Percentiles rank a stretch among this genome's conserved stretches.
phyloP scores from a whole-genome alignment of 2,888 invertebrate genomes.

The Apomyelois bistriatella region DNA sequence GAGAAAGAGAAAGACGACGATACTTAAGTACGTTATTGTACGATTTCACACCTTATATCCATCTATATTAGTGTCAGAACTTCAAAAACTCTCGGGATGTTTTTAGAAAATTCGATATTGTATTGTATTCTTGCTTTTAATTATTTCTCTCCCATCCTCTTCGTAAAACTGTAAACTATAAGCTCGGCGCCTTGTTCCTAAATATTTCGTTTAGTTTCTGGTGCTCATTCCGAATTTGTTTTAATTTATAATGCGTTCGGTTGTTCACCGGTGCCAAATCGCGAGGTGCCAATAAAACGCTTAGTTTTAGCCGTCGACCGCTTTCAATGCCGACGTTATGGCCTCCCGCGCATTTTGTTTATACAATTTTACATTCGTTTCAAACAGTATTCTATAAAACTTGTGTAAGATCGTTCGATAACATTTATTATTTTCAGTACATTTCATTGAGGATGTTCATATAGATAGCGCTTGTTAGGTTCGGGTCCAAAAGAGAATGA shows the following conservation, averaged over 20 bases:
- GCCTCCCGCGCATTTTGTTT: slow-evolving; percentile 13
- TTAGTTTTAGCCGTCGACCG: slow-evolving; percentile 21
- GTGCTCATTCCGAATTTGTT: slow-evolving; percentile 52
- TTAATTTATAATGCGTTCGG: slow-evolving; percentile 28
- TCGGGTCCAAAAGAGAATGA: too few species aligned
- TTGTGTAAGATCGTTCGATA: neutral
- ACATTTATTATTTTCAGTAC: neutral
- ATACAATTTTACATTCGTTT: neutral
- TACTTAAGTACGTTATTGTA: too few species aligned
- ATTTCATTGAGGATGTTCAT: neutral
- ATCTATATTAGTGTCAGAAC: neutral
- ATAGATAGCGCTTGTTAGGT: neutral
- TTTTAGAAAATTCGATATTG: too few species aligned
- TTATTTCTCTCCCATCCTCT: neutral
- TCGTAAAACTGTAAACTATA: neutral
- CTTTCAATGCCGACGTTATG: neutral
- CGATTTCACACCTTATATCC: too few species aligned
- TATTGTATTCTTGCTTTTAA: too few species aligned
- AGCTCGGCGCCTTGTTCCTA: slow-evolving; percentile 53
- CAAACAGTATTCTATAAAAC: neutral
- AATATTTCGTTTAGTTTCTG: slow-evolving; percentile 40
- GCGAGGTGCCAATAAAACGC: slow-evolving; percentile 60
- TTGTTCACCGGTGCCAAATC: slow-evolving; percentile 64
- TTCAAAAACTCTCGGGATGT: too few species aligned
- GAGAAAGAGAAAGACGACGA: too few species aligned